Evolutionary conservation across 2,113 vertebrate species (phyloP).

Genomic region (Myxocyprinus asiaticus): DNA sequence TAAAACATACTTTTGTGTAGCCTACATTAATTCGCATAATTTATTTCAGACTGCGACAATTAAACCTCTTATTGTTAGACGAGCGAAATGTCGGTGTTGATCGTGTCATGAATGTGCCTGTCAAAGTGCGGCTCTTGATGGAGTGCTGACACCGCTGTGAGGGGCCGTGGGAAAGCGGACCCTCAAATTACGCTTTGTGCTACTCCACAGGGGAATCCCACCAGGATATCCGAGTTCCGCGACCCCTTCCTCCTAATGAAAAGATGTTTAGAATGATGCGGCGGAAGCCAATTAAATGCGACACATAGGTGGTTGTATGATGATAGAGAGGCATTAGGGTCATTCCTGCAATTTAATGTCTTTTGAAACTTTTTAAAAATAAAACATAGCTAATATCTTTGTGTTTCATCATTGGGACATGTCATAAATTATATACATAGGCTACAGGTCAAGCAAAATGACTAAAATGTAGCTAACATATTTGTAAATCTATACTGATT

Average conservation of each 20-base stretch:
- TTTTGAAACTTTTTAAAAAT: too few species aligned
- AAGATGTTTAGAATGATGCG: conserved; percentile 31
- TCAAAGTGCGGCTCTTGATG: conserved; percentile 61
- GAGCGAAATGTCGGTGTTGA: conserved; percentile 16
- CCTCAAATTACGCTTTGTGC: conserved; percentile 64
- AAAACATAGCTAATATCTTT: too few species aligned
- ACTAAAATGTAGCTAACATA: too few species aligned
- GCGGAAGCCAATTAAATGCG: conserved; percentile 23
- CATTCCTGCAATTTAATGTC: too few species aligned
- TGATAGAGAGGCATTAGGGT: conserved; percentile 9
- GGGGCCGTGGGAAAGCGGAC: conserved; percentile 75
- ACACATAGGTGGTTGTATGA: conserved; percentile 16
- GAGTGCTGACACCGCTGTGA: conserved; percentile 64
- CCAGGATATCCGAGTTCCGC: conserved; percentile 55
- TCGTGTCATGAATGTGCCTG: conserved; percentile 53
- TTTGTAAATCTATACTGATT: too few species aligned
- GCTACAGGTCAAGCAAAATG: too few species aligned
- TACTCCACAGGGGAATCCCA: conserved; percentile 63
- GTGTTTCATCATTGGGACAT: too few species aligned
- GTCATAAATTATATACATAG: too few species aligned
- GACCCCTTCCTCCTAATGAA: conserved; percentile 2
- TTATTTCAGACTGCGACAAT: too few species aligned
- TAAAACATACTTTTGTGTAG: too few species aligned
- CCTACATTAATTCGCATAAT: too few species aligned
- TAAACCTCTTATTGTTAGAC: not conserved